Percentiles rank a stretch among this genome's conserved stretches.
phyloP scores from a whole-genome alignment of 2,888 invertebrate genomes.

The Amaurobius ferox region DNA sequence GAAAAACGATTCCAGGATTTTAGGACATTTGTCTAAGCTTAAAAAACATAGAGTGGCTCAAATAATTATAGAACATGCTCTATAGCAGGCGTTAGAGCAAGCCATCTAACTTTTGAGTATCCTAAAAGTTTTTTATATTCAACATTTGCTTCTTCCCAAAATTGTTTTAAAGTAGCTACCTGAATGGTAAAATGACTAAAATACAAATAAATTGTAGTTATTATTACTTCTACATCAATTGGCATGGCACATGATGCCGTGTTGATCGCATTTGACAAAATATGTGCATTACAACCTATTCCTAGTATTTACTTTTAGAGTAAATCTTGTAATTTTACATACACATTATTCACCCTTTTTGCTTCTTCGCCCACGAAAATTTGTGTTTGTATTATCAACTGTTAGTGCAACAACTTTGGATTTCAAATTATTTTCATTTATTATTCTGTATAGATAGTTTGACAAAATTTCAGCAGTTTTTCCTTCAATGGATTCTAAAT shows the following conservation, averaged over 20 bases:
- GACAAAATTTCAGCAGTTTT: conserved; percentile 13
- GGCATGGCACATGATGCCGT: conserved; percentile 14
- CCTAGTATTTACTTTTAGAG: conserved; percentile 4
- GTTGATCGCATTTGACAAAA: conserved; percentile 38
- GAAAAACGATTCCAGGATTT: too few relatives aligned
- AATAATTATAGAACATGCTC: not conserved
- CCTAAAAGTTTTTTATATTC: not conserved
- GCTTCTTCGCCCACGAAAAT: conserved; percentile 20
- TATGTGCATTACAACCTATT: conserved; percentile 24
- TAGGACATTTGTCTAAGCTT: too few relatives aligned
- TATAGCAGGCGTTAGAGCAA: not conserved
- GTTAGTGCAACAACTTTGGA: conserved; percentile 1
- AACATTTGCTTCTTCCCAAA: conserved; percentile 24
- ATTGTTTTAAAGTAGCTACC: not conserved
- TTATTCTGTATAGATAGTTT: not conserved
- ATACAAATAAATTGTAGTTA: conserved; percentile 19
- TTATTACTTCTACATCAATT: conserved; percentile 33
- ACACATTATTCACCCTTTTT: conserved; percentile 23
- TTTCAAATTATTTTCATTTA: conserved; percentile 29
- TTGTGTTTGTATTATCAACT: conserved; percentile 16
- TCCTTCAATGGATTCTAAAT: not conserved
- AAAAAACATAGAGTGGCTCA: too few relatives aligned
- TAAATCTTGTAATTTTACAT: conserved; percentile 38
- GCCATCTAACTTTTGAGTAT: conserved; percentile 14
- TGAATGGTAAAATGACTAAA: not conserved